Conservation (phyloP, 2,888 invertebrate genomes). For the Lepidochrysops patricia region DNA sequence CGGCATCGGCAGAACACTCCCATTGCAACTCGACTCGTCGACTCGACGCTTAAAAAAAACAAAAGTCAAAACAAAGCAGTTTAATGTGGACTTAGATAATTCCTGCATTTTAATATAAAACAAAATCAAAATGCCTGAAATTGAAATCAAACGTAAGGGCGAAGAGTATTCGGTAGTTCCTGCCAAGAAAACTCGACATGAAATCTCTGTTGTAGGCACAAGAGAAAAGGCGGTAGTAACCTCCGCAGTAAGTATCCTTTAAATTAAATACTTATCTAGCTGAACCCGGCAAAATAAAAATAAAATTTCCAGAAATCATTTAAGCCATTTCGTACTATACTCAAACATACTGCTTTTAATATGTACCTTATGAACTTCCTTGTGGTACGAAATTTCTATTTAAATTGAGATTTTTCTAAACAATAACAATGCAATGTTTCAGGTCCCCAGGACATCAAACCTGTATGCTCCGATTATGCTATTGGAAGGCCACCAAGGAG, state of each 20-base stretch:
- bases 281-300: no score
- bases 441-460: slow-evolving; percentile 88
- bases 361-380: no score
- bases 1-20: no score
- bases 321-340: no score
- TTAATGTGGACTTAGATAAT: no score
- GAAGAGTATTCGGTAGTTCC: slow-evolving; percentile 76
- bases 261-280: not conserved
- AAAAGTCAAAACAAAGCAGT: slow-evolving; percentile 1
- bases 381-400: no score
- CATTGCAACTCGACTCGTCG: not conserved
- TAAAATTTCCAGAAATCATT: no score
- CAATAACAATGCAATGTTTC: slow-evolving; percentile 39
- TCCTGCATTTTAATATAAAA: not conserved
- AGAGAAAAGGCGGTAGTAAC: slow-evolving; percentile 84
- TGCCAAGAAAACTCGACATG: slow-evolving; percentile 81
- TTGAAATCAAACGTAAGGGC: slow-evolving; percentile 77
- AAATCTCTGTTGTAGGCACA: slow-evolving; percentile 79
- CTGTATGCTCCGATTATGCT: slow-evolving; percentile 96
- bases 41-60: not conserved
- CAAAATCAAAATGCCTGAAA: slow-evolving; percentile 47
- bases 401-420: no score
- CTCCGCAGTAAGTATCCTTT: slow-evolving; percentile 74
- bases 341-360: no score
- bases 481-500: slow-evolving; percentile 96